Conservation (phyloP, 1,140 invertebrate genomes). For the Brachionus sp. region DNA sequence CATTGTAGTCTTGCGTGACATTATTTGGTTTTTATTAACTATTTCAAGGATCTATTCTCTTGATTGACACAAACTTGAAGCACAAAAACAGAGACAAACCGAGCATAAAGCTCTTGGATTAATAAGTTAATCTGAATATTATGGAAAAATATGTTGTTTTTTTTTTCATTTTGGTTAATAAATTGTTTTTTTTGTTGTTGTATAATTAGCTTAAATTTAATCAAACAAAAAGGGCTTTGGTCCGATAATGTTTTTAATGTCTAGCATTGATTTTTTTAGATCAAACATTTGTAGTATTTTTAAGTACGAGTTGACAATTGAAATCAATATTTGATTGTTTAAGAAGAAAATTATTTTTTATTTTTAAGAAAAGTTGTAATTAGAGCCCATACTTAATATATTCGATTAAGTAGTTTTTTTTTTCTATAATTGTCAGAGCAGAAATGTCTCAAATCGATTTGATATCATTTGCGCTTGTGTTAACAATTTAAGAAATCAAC, state of each 20-base stretch:
- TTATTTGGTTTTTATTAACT: neutral
- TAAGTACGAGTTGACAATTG: neutral
- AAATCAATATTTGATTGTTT: constrained; percentile 8
- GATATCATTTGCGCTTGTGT: neutral
- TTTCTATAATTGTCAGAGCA: neutral
- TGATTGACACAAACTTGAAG: neutral
- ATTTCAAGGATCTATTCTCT: constrained; percentile 25
- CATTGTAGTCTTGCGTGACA: neutral
- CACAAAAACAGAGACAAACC: neutral
- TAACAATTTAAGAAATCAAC: neutral
- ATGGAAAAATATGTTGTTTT: constrained; percentile 11
- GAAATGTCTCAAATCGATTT: neutral
- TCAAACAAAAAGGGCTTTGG: neutral
- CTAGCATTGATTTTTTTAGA: neutral
- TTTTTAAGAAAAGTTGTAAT: neutral
- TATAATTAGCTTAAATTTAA: neutral
- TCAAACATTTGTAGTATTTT: constrained; percentile 14
- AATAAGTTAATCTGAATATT: constrained; percentile 10
- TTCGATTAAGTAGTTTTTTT: neutral
- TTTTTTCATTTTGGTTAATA: neutral
- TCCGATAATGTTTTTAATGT: neutral
- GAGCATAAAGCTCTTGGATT: constrained; percentile 1
- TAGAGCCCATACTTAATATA: neutral
- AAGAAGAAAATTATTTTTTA: neutral
- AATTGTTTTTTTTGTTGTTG: neutral